Evolutionary conservation across 2,797 vertebrate genomes (phyloP).

Genomic region (Miichthys miiuy): DNA sequence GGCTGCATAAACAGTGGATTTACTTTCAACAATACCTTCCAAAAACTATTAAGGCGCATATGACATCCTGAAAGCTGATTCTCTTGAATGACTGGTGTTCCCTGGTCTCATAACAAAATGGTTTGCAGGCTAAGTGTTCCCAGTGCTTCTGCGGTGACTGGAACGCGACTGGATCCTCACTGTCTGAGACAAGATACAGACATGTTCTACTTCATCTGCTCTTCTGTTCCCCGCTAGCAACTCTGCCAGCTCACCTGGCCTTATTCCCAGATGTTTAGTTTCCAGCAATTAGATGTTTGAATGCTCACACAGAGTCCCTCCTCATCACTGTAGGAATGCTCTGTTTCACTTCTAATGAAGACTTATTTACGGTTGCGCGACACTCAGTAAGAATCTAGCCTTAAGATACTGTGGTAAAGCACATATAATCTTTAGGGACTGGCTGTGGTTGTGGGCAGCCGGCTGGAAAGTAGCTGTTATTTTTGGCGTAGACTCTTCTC

Average conservation of each 20-base stretch:
- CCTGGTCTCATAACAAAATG: conserved; percentile 64
- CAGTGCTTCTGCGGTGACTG: conserved; percentile 65
- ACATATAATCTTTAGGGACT: conserved; percentile 69
- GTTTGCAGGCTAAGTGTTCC: conserved; percentile 72
- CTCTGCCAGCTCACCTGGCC: conserved; percentile 79
- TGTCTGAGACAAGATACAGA: conserved; percentile 73
- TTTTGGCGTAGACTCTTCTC: conserved; percentile 68
- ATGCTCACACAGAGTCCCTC: conserved; percentile 60
- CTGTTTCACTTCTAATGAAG: conserved; percentile 70
- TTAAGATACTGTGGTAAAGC: conserved; percentile 65
- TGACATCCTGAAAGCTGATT: conserved; percentile 77
- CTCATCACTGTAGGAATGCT: conserved; percentile 68
- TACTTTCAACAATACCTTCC: conserved; percentile 77
- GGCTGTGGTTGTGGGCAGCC: conserved; percentile 73
- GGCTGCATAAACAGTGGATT: conserved; percentile 77
- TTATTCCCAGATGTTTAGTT: conserved; percentile 79
- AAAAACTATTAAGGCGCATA: conserved; percentile 74
- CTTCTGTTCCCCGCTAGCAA: conserved; percentile 68
- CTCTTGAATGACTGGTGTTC: conserved; percentile 55
- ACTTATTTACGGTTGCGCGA: conserved; percentile 73
- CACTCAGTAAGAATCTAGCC: conserved; percentile 61
- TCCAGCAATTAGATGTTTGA: conserved; percentile 80
- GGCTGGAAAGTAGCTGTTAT: conserved; percentile 75
- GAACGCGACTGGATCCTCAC: conserved; percentile 63
- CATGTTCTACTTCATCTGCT: conserved; percentile 78